Evolutionary conservation across 2,888 invertebrate genomes (phyloP).

Genomic region (Xylota segnis): DNA sequence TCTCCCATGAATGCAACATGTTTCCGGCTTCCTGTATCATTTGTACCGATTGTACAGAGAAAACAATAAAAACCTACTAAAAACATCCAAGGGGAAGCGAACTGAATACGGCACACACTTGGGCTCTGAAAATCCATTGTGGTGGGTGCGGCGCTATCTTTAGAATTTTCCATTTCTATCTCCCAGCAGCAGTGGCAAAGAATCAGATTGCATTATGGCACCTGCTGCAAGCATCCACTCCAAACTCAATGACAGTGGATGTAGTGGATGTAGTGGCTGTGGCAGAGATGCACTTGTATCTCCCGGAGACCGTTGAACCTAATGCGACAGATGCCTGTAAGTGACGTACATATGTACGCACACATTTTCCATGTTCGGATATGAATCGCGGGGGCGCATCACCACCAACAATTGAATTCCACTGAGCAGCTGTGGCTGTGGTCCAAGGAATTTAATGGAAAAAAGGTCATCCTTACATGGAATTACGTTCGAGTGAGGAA

Average conservation of each 20-base stretch:
- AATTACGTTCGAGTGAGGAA: constrained; percentile 16
- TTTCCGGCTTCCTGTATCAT: constrained; percentile 19
- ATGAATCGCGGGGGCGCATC: constrained; percentile 10
- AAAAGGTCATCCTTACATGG: constrained; percentile 41
- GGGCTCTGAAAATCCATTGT: neutral
- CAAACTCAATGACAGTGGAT: constrained; percentile 5
- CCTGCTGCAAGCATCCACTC: constrained; percentile 61
- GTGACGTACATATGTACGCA: neutral
- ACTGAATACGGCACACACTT: neutral
- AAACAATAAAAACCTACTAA: constrained; percentile 4
- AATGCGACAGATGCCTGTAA: constrained; percentile 24
- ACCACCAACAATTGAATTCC: constrained; percentile 31
- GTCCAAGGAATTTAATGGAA: neutral
- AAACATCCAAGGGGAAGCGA: neutral
- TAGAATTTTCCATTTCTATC: constrained; percentile 25
- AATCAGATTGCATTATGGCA: constrained; percentile 41
- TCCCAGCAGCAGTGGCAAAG: neutral
- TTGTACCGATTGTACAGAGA: neutral
- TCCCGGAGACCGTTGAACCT: constrained; percentile 45
- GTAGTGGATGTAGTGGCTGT: too few species aligned
- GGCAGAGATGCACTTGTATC: constrained; percentile 29
- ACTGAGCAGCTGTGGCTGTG: neutral
- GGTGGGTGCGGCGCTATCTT: constrained; percentile 35
- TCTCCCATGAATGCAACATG: neutral
- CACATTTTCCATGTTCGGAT: constrained; percentile 1